Evolutionary conservation across 2,113 vertebrate genomes (phyloP), one percentile per base, ranked within the genome.

Genomic region (Sebastes fasciatus): DNA sequence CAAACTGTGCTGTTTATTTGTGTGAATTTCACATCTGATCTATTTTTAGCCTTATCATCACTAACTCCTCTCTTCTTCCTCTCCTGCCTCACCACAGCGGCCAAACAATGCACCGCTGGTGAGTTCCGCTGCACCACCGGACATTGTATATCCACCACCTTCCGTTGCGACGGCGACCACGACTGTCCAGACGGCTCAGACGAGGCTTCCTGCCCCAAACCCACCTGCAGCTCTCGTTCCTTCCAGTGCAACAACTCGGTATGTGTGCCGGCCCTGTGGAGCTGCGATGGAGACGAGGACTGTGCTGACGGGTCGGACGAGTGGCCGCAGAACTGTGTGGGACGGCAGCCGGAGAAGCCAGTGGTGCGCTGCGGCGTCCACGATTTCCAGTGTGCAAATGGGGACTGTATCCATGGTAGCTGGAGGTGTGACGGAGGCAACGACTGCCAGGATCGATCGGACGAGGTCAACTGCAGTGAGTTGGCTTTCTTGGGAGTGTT

Each of bases 281-380:
- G 73, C 58, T 99, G 97, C 0, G 97, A 99, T 4, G 94, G 94
- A 0, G 97, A 97, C 5, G 0, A 0, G 0, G 97, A 98, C 91
- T 99, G 97, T 19, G 0, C 57, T 0, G 97, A 98, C 0, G 94
- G 95, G 16, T 97, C 97, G 0, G 97, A 99, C 1, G 97, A 99
- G 94, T 95, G 95, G 91, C 93, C 92, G 0, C 45, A 91, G 83
- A 88, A 21, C 89, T 98, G 97, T 6, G 80, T 7, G 0, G 86
- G 34, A 1, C 82, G 3, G 0, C 0, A 58, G 4, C 42, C 13
- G 0, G 0, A 4, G 1, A 52, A 77, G 23, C 77, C 8, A 0
- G 1, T 3, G 1, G 0, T 2, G 1, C 84, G 62, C 45, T 98
- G 97, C 74, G 23, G 66, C 0, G 0, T 2, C 0, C 77, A 93